A percentile compares a stretch with the other conserved stretches of the same genome.
phyloP scores from a whole-genome alignment of 2,113 vertebrate genomes.

The Halichoeres trimaculatus region DNA sequence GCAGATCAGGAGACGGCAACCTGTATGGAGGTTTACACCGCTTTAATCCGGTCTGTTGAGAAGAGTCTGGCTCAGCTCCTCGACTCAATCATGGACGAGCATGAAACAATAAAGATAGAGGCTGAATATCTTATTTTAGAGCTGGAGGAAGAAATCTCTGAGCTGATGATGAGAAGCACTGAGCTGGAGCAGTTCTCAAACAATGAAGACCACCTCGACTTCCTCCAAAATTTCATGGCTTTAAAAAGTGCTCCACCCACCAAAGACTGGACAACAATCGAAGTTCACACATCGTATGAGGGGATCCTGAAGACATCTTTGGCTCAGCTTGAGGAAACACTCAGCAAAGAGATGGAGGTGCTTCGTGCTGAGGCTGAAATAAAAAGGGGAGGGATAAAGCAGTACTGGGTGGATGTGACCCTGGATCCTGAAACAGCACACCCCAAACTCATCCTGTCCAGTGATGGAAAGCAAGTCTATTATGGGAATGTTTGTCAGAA shows the following conservation, averaged over 20 bases:
- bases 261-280: constrained; percentile 1
- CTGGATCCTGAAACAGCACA: constrained; percentile 6
- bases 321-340: constrained; percentile 12
- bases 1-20: not conserved
- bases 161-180: constrained; percentile 1
- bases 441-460: not conserved
- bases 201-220: not conserved
- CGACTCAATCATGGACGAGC: not conserved
- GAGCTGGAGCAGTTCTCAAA: constrained; percentile 2
- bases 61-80: not conserved
- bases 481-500: not conserved
- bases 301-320: not conserved
- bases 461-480: not conserved
- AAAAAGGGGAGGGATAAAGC: not conserved
- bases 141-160: constrained; percentile 22
- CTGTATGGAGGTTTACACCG: not conserved
- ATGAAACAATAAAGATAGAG: constrained; percentile 4
- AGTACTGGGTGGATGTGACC: constrained; percentile 3
- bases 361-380: not conserved
- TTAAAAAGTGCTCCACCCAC: not conserved
- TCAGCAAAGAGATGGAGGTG: not conserved
- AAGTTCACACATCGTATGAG: not conserved
- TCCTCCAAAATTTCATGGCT: not conserved
- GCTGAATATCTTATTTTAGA: constrained; percentile 6
- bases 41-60: not conserved